phyloP scores from a whole-genome alignment of 2,113 vertebrate species.

The Urocitellus parryii region DNA sequence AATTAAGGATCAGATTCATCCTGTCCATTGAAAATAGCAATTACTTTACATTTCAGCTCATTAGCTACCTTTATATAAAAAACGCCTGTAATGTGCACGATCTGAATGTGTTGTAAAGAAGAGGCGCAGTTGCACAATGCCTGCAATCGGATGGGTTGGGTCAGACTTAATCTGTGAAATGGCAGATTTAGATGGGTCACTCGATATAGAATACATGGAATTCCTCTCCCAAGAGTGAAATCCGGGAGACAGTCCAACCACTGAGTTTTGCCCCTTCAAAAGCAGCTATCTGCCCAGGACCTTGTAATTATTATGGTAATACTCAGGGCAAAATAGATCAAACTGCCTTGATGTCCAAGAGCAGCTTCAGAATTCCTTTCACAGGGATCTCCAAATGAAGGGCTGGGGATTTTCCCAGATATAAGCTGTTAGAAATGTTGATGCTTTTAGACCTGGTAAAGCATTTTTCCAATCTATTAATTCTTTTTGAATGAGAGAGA shows the following conservation, averaged over 20 bases:
- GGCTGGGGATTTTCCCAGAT: conserved; percentile 74
- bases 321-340: conserved; percentile 34
- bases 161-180: conserved; percentile 32
- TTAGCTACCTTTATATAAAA: conserved; percentile 53
- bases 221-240: conserved; percentile 48
- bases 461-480: conserved; percentile 44
- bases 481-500: conserved; percentile 71
- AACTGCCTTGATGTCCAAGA: not conserved
- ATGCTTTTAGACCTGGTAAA: conserved; percentile 56
- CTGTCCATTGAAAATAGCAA: conserved; percentile 67
- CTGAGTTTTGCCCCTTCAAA: conserved; percentile 63
- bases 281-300: conserved; percentile 49
- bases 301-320: conserved; percentile 79
- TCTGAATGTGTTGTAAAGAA: conserved; percentile 18
- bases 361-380: conserved; percentile 65
- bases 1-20: conserved; percentile 69
- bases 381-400: conserved; percentile 63
- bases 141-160: not conserved
- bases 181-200: conserved; percentile 59
- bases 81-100: conserved; percentile 5
- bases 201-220: conserved; percentile 22
- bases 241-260: not conserved
- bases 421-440: conserved; percentile 43
- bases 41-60: conserved; percentile 52
- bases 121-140: not conserved